phyloP scores from a whole-genome alignment of 2,888 invertebrate genomes.

The Hypselothyrea guttata region DNA sequence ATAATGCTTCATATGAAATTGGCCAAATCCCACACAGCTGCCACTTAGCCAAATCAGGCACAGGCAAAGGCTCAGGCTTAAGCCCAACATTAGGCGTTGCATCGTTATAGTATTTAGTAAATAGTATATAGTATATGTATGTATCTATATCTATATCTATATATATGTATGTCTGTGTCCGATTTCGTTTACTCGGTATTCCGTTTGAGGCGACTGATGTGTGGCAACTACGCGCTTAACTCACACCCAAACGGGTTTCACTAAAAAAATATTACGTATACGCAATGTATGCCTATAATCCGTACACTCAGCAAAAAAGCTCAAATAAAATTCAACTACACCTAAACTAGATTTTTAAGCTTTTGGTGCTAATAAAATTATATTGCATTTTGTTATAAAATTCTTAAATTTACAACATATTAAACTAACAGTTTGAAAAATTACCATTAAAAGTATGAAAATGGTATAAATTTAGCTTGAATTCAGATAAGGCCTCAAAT shows the following conservation, averaged over 20 bases:
- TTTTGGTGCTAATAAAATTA: too few relatives aligned
- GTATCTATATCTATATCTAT: background rate
- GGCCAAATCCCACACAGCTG: slow-evolving; percentile 68
- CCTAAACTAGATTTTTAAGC: too few relatives aligned
- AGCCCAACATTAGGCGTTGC: slow-evolving; percentile 39
- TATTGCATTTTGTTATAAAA: too few relatives aligned
- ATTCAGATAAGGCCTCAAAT: too few relatives aligned
- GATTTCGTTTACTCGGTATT: slow-evolving; percentile 8
- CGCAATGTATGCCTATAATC: slow-evolving; percentile 48
- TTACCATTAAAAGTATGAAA: too few relatives aligned
- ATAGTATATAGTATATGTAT: too few relatives aligned
- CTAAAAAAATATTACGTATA: slow-evolving; percentile 59
- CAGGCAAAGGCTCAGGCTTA: slow-evolving; percentile 48
- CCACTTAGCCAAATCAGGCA: slow-evolving; percentile 34
- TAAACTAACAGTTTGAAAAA: too few relatives aligned
- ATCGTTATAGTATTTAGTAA: too few relatives aligned
- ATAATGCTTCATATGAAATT: slow-evolving; percentile 79
- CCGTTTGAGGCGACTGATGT: slow-evolving; percentile 52
- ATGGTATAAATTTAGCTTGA: too few relatives aligned
- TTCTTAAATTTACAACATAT: too few relatives aligned
- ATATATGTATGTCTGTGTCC: background rate
- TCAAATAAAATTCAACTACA: too few relatives aligned
- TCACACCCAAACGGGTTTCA: slow-evolving; percentile 53
- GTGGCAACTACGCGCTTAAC: slow-evolving; percentile 67
- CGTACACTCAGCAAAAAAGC: too few relatives aligned